Percentiles rank a stretch among this genome's conserved stretches.
Conservation (phyloP, 2,888 invertebrate genomes). For the Lithosia quadra region DNA sequence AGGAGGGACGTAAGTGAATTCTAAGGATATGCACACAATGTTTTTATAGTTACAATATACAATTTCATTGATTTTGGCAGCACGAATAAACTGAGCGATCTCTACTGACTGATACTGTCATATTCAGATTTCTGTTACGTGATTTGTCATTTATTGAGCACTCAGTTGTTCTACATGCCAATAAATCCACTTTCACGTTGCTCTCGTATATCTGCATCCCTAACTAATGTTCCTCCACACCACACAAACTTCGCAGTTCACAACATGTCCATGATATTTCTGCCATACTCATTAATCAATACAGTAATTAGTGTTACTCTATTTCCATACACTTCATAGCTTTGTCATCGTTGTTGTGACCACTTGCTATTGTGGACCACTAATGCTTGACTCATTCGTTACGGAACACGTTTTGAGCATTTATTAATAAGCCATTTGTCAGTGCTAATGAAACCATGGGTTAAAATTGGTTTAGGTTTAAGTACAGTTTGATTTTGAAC, state of each 20-base stretch:
- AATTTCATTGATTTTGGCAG: neutral
- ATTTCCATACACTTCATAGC: conserved; percentile 14
- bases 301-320: conserved; percentile 1
- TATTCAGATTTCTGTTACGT: no score
- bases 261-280: neutral
- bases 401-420: conserved; percentile 50
- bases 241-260: neutral
- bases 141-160: no score
- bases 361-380: conserved; percentile 26
- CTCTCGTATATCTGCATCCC: no score
- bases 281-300: conserved; percentile 14
- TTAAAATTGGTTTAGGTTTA: conserved; percentile 32
- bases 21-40: neutral
- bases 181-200: no score
- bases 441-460: conserved; percentile 45
- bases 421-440: conserved; percentile 55
- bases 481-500: conserved; percentile 23
- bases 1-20: conserved; percentile 35
- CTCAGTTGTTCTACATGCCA: no score
- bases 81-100: neutral
- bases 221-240: neutral
- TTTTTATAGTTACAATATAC: neutral
- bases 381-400: conserved; percentile 47
- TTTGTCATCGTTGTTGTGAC: conserved; percentile 32
- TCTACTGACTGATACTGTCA: no score